Evolutionary conservation across 2,797 vertebrate species (phyloP).

Genomic region (Pterois miles): DNA sequence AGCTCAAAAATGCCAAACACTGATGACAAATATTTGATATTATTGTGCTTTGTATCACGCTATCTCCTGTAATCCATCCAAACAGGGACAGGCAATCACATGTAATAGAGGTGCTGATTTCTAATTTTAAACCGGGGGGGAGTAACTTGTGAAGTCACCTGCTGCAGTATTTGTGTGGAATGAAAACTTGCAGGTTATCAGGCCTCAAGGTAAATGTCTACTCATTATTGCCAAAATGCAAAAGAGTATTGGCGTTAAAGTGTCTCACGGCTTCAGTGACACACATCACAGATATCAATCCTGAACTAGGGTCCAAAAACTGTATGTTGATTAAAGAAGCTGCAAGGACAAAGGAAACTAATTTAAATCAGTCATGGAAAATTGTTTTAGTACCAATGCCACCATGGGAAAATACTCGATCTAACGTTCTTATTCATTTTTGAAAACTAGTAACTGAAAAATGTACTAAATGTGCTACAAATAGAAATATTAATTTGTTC

Average conservation of each 20-base stretch:
- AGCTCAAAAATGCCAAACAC: not conserved
- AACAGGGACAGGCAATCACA: not conserved
- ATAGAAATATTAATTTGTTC: not conserved
- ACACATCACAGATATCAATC: not conserved
- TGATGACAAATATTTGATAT: not conserved
- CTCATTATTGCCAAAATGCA: not conserved
- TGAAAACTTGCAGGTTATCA: constrained; percentile 21
- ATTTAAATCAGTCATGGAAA: not conserved
- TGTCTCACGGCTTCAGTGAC: not conserved
- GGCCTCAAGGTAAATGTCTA: not conserved
- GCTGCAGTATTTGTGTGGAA: constrained; percentile 11
- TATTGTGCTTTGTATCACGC: not conserved
- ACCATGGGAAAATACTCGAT: not conserved
- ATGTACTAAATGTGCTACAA: not conserved
- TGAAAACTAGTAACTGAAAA: not conserved
- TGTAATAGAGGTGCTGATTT: not conserved
- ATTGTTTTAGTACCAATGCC: not conserved
- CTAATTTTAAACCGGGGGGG: not conserved
- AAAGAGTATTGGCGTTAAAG: not conserved
- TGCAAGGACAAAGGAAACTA: not conserved
- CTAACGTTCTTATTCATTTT: not conserved
- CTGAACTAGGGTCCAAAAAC: not conserved
- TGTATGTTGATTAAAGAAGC: not conserved
- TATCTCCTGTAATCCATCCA: not conserved
- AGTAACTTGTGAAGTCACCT: not conserved